These are phyloP conservation scores for Neodiprion virginianus DNA, from an alignment of 1,140 invertebrate genomes.

Conservation along the genomic window DNA sequence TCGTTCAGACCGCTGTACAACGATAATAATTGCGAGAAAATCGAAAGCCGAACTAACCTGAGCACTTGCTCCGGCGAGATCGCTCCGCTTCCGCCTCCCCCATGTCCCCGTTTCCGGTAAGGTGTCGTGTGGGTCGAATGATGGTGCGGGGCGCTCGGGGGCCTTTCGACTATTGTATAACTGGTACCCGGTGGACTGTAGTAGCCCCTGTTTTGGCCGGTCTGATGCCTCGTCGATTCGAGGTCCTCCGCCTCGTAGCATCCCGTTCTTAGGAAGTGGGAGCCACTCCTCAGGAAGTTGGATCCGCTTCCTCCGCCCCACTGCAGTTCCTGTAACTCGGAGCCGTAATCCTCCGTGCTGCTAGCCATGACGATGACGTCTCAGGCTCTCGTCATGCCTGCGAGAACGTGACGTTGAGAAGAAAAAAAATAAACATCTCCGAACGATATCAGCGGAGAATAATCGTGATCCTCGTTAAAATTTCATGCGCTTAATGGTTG, in stretches of 20 bases:
- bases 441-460: no score
- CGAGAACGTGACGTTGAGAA: neutral
- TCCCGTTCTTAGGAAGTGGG: slow-evolving; percentile 37
- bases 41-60: slow-evolving; percentile 37
- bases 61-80: slow-evolving; percentile 83
- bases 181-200: slow-evolving; percentile 74
- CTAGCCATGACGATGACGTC: slow-evolving; percentile 50
- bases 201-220: slow-evolving; percentile 54
- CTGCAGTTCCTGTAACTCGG: slow-evolving; percentile 65
- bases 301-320: slow-evolving; percentile 58
- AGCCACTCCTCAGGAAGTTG: slow-evolving; percentile 53
- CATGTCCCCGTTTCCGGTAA: slow-evolving; percentile 64
- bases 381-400: slow-evolving; percentile 53
- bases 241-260: slow-evolving; percentile 63
- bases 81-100: slow-evolving; percentile 63
- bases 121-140: slow-evolving; percentile 65
- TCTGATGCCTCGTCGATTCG: slow-evolving; percentile 43
- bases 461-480: no score
- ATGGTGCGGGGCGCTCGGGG: slow-evolving; percentile 75
- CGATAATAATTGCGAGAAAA: no score
- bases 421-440: no score
- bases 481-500: no score
- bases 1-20: neutral
- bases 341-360: slow-evolving; percentile 61
- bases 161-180: slow-evolving; percentile 84